These are phyloP conservation scores for Nixonia krombeini DNA, from an alignment of 1,140 invertebrate species.

Conservation along the genomic window DNA sequence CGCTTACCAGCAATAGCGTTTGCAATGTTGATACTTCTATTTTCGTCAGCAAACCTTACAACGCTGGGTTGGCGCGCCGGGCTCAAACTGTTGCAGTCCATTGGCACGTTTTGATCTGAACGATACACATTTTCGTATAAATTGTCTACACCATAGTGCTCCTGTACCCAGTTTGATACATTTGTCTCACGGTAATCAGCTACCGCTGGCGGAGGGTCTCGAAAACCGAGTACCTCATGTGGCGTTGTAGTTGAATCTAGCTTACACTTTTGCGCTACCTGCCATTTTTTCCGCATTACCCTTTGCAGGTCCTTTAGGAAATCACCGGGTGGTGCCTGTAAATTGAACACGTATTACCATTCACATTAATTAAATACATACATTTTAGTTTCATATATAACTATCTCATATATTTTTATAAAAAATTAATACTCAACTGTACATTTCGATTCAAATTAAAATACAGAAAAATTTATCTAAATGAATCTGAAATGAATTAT, in stretches of 20 bases:
- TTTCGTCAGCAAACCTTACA: conserved; percentile 60
- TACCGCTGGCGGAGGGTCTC: conserved; percentile 79
- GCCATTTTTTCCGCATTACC: conserved; percentile 95
- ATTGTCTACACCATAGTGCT: conserved; percentile 83
- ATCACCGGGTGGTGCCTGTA: conserved; percentile 80
- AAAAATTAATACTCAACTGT: too few species aligned
- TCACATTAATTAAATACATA: too few species aligned
- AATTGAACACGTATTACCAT: too few species aligned
- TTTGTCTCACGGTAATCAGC: conserved; percentile 85
- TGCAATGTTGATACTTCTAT: conserved; percentile 57
- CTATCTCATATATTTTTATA: too few species aligned
- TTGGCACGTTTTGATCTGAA: conserved; percentile 62
- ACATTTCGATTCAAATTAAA: too few species aligned
- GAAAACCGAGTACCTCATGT: conserved; percentile 91
- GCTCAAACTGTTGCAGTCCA: conserved; percentile 50
- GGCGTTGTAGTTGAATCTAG: conserved; percentile 86
- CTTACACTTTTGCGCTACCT: conserved; percentile 92
- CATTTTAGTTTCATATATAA: too few species aligned
- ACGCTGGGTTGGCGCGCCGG: conserved; percentile 57
- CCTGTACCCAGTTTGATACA: conserved; percentile 91
- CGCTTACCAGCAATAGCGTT: conserved; percentile 70
- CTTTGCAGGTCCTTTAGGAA: conserved; percentile 90
- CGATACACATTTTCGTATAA: conserved; percentile 76
- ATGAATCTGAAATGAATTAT: too few species aligned
- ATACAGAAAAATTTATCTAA: too few species aligned